A percentile compares a stretch with the other conserved stretches of the same genome.
Evolutionary conservation across 2,888 invertebrate genomes (phyloP).

Genomic region (Drosophila limbata): DNA sequence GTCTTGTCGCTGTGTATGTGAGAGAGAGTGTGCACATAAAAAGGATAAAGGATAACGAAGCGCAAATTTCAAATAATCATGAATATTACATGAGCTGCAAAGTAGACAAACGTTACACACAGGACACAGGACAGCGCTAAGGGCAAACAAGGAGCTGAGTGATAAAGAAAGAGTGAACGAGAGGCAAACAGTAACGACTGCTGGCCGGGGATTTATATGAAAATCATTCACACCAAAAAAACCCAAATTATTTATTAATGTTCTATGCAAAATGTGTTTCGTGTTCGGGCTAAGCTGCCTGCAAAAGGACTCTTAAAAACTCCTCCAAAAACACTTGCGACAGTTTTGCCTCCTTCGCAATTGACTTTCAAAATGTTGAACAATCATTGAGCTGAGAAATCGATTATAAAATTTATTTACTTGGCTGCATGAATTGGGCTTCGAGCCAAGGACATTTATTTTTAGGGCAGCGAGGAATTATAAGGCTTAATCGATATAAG

Average conservation of each 20-base stretch:
- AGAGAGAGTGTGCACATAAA: conserved; percentile 46
- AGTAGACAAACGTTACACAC: conserved; percentile 73
- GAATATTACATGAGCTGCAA: conserved; percentile 80
- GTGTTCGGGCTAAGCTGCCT: conserved; percentile 14
- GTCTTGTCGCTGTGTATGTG: conserved; percentile 35
- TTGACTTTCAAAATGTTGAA: conserved; percentile 31
- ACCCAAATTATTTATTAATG: conserved; percentile 77
- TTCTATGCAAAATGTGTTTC: conserved; percentile 57
- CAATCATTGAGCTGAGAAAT: conserved; percentile 42
- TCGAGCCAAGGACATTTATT: conserved; percentile 12
- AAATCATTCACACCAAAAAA: conserved; percentile 74
- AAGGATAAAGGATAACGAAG: conserved; percentile 81
- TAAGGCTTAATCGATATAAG: conserved; percentile 5
- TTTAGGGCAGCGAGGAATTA: conserved; percentile 8
- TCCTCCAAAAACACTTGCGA: conserved; percentile 46
- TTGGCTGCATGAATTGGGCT: conserved; percentile 13
- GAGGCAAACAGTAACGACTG: conserved; percentile 10
- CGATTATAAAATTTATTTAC: conserved; percentile 45
- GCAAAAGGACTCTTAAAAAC: conserved; percentile 30
- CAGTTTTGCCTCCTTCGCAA: conserved; percentile 42
- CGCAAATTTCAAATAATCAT: conserved; percentile 82
- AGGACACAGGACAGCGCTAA: conserved; percentile 25
- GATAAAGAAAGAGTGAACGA: not conserved
- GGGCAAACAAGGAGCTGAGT: not conserved
- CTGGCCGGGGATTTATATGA: conserved; percentile 65